phyloP scores from a whole-genome alignment of 2,888 invertebrate genomes.

The Tinea semifulvella region DNA sequence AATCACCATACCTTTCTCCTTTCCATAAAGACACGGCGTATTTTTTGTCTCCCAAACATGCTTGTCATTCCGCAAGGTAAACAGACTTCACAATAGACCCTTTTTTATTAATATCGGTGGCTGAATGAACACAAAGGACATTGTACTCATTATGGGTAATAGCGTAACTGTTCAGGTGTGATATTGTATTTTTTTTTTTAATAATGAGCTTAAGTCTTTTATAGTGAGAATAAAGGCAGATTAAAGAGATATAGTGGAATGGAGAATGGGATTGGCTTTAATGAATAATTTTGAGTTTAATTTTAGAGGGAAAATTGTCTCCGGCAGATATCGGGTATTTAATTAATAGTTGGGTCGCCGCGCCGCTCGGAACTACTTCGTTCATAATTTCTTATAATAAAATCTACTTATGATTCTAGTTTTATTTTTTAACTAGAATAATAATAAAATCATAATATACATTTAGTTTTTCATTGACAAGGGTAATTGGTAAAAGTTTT shows the following conservation, averaged over 20 bases:
- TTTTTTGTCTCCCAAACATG: conserved; percentile 48
- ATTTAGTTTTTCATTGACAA: too few relatives aligned
- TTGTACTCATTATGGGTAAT: conserved; percentile 55
- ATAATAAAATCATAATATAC: too few relatives aligned
- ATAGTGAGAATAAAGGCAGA: conserved; percentile 15
- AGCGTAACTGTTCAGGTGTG: conserved; percentile 54
- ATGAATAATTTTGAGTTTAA: conserved; percentile 4
- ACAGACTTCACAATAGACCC: conserved; percentile 50
- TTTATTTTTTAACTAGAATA: too few relatives aligned
- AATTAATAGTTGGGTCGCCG: neutral
- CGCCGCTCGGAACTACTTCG: too few relatives aligned
- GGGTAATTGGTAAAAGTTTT: too few relatives aligned
- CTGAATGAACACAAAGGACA: conserved; percentile 54
- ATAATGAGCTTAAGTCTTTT: conserved; percentile 39
- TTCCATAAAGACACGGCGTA: neutral
- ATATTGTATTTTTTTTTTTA: conserved; percentile 41
- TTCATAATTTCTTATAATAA: too few relatives aligned
- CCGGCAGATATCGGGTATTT: neutral
- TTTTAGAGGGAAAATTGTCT: neutral
- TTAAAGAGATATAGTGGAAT: conserved; percentile 8
- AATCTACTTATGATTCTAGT: too few relatives aligned
- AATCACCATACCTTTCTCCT: neutral
- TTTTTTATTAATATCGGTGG: conserved; percentile 59
- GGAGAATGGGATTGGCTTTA: neutral
- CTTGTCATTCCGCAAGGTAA: conserved; percentile 54